phyloP scores from a whole-genome alignment of 2,797 vertebrate species.

The Chiloscyllium punctatum region DNA sequence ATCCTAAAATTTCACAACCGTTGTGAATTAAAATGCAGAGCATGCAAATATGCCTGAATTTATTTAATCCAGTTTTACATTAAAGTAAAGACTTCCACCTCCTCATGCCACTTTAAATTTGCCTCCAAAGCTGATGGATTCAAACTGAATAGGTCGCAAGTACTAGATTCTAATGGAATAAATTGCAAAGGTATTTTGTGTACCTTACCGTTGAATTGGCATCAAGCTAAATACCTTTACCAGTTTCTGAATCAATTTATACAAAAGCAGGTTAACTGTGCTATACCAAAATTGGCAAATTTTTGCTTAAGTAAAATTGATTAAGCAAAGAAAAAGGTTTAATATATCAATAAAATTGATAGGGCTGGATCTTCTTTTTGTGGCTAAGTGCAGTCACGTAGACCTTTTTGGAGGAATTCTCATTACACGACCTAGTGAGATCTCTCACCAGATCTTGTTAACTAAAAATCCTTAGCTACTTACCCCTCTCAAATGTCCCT shows the following conservation, averaged over 20 bases:
- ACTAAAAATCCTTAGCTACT: no score
- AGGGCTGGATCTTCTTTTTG: no score
- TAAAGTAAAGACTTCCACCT: slow-evolving; percentile 13
- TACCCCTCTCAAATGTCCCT: no score
- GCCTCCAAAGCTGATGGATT: neutral
- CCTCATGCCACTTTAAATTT: neutral
- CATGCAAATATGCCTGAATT: neutral
- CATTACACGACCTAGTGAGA: no score
- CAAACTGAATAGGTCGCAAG: neutral
- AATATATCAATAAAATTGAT: neutral
- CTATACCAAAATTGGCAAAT: neutral
- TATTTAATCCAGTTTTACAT: slow-evolving; percentile 31
- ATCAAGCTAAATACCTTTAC: neutral
- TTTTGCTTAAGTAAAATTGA: slow-evolving; percentile 14
- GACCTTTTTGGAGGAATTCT: no score
- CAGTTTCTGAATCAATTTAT: neutral
- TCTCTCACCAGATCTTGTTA: no score
- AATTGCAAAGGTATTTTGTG: neutral
- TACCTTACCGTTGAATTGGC: neutral
- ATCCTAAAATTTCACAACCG: neutral
- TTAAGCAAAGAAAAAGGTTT: neutral
- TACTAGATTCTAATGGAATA: neutral
- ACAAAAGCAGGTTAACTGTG: slow-evolving; percentile 5
- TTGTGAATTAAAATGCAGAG: slow-evolving; percentile 1
- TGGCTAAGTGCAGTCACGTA: no score